Base-by-base conservation (phyloP, 2,888 invertebrate species). In the Nycteola revayana region DNA sequence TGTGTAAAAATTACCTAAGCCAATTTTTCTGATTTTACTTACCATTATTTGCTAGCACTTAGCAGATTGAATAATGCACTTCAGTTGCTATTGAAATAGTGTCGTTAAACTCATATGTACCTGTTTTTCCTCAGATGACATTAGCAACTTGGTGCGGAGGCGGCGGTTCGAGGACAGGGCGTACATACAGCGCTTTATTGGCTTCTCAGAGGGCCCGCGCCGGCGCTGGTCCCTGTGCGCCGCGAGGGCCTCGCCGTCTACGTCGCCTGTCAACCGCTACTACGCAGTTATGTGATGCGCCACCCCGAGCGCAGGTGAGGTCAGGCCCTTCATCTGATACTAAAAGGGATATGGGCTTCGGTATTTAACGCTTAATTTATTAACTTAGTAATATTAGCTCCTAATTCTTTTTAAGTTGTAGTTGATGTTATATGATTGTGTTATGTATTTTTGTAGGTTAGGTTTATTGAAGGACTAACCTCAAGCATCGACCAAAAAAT, bases 301-400 rank as follows among this genome's bases (percentile, higher is more conserved):
- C 78, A 29, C 75, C 82, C 17, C 64, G 84, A 74, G 81, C 85
- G 73, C 83, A 88, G 87, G 87, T 88, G 83, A 86, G 87, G 87
- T 86, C 68, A 82, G 85, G 66, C 57, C 51, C 49, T 41, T 36
- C 43, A 52, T 44, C 39, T 42, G 32, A 45, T 59, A 25, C 42
- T 56, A 45, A 44, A 49, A 45, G 49, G 59, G 60, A 49, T 23
- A 32, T 43, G 61, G 66, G 49, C 40, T 33, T 28, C 5, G 49
- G 49, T 43, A 38, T 40, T 27, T 53, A 46, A 49, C 10, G 47
- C 49, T 56, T 47, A 3, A 28, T 9, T 45, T n/a, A n/a, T n/a
- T n/a, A n/a, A n/a, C n/a, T n/a, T n/a, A n/a, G n/a, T n/a, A n/a
- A n/a, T n/a, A n/a, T n/a, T n/a, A n/a, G n/a, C n/a, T n/a, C n/a